A percentile compares a stretch with the other conserved stretches of the same genome.
Conservation (phyloP, 2,797 vertebrate species). For the Falco biarmicus region DNA sequence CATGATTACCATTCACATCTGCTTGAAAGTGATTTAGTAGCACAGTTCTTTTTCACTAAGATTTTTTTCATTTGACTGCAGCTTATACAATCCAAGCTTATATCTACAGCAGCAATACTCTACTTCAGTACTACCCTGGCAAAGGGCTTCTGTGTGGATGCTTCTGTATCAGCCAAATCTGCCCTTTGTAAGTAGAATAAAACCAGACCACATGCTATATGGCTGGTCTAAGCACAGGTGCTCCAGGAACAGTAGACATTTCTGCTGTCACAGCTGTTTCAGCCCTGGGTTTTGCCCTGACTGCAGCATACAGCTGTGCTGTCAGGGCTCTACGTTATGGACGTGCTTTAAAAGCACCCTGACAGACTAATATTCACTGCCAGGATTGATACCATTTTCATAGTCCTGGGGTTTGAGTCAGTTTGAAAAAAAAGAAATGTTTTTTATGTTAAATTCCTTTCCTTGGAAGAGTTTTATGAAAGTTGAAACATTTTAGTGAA, state of each 20-base stretch:
- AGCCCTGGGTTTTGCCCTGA: neutral
- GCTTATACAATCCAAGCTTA: neutral
- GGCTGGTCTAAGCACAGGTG: neutral
- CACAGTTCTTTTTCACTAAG: neutral
- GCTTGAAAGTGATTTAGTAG: neutral
- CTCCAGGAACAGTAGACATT: neutral
- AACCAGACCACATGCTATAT: neutral
- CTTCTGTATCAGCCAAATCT: neutral
- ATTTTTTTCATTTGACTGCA: neutral
- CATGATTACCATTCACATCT: neutral
- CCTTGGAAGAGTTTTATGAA: neutral
- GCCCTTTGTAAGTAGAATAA: neutral
- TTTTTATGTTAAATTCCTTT: neutral
- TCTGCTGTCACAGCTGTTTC: neutral
- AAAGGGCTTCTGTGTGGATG: neutral
- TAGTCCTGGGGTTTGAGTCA: neutral
- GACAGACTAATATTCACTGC: neutral
- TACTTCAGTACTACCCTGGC: neutral
- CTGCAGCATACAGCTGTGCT: neutral
- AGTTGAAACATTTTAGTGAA: neutral
- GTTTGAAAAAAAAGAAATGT: neutral
- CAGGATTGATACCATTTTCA: neutral
- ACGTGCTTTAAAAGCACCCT: neutral
- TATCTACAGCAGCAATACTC: neutral
- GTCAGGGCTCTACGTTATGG: neutral